Base-by-base conservation (phyloP, 2,888 invertebrate genomes). In the Drosophila lutescens region DNA sequence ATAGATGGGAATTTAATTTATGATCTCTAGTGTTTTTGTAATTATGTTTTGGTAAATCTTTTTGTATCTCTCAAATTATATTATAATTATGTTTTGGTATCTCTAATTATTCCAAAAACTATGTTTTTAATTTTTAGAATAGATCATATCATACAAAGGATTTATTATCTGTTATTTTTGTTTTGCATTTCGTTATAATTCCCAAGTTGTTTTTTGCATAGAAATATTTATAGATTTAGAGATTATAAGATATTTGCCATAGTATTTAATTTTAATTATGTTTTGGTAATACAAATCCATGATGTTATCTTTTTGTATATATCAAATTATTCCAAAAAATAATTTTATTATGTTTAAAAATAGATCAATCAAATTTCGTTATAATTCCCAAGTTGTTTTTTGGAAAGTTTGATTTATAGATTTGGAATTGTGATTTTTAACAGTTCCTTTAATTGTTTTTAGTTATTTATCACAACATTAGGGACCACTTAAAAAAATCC, bases 401-500 rank as follows among this genome's bases (percentile, higher is more conserved):
- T 15, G 2, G 10, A 5, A 13, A 3, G 9, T 17, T 23, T 13
- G 1, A 7, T 8, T 44, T 17, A 0, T 5, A 10, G 12, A 17
- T 17, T 17, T 3, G 4, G 9, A 15, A 10, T 4, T 41, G 9
- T 4, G 6, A 41, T 17, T 6, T 17, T 41, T 1, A 5, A 41
- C 1, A 41, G 15, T 41, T 41, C 10, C 15, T n/a, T 30, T 8
- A 30, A 1, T 30, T 30, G 8, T 8, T 30, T 40, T 0, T 5
- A 15, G 7, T n/a, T 34, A 3, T 17, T 10, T 23, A 59, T 32
- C 57, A n/a, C 0, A 10, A 43, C 12, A 23, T 15, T 41, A 12
- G n/a, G 6, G 1, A 13, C 15, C 60, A 62, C 62, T 32, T 41
- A 38, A 47, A 50, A 60, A 23, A 26, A 15, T 23, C 9, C 61